Conservation (phyloP, 2,113 vertebrate species). For the Trinectes maculatus region DNA sequence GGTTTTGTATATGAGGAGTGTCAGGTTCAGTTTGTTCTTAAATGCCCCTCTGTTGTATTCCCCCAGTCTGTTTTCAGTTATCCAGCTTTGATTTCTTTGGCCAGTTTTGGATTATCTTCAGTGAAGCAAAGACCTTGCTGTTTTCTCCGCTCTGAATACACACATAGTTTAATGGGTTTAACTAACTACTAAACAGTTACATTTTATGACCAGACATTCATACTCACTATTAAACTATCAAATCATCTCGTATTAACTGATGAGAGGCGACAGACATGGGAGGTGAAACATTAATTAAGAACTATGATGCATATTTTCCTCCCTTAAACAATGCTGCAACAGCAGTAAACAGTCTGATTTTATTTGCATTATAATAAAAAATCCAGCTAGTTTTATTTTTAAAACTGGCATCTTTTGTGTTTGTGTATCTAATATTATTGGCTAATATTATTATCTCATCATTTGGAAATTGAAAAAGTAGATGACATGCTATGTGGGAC, state of each 20-base stretch:
- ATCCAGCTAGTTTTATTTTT: too few relatives aligned
- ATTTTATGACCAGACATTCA: conserved; percentile 1
- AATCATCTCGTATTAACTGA: conserved; percentile 1
- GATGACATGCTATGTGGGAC: too few relatives aligned
- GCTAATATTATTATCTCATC: too few relatives aligned
- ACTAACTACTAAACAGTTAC: too few relatives aligned
- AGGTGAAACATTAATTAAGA: conserved; percentile 5
- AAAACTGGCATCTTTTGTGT: too few relatives aligned
- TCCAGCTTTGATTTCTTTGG: conserved; percentile 29
- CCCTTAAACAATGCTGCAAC: too few relatives aligned
- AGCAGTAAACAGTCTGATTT: too few relatives aligned
- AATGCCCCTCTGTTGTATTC: conserved; percentile 56
- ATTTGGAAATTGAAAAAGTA: too few relatives aligned
- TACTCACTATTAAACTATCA: not conserved
- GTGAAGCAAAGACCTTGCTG: conserved; percentile 59
- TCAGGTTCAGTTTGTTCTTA: conserved; percentile 49
- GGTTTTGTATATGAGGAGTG: conserved; percentile 56
- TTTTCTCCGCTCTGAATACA: conserved; percentile 51
- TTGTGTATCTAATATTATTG: too few relatives aligned
- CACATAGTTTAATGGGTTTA: too few relatives aligned
- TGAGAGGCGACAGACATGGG: not conserved
- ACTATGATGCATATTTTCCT: conserved; percentile 1
- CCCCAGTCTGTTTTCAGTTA: conserved; percentile 53
- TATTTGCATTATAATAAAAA: too few relatives aligned
- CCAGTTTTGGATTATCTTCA: conserved; percentile 52